phyloP scores from a whole-genome alignment of 2,888 invertebrate species.

The Caenorhabditis japonica region DNA sequence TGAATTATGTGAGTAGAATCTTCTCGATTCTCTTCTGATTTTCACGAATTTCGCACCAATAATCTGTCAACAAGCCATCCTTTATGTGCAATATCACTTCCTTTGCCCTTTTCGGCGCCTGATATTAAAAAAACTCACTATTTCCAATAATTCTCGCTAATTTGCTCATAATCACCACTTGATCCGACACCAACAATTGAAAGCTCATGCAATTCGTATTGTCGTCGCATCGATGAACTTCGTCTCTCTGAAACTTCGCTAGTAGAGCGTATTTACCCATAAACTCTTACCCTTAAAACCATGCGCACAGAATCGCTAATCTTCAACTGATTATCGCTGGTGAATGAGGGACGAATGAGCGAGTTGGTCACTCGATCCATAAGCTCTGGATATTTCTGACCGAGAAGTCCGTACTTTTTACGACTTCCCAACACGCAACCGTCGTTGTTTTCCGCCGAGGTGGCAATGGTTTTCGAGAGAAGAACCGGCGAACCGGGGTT shows the following conservation, averaged over 20 bases:
- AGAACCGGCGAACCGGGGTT: conserved; percentile 7
- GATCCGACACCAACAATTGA: conserved; percentile 38
- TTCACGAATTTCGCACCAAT: not conserved
- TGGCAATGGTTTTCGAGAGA: conserved; percentile 42
- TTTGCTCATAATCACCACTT: conserved; percentile 37
- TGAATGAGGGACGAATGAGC: conserved; percentile 20
- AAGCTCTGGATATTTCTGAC: conserved; percentile 30
- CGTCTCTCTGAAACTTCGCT: conserved; percentile 13
- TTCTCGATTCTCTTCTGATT: not conserved
- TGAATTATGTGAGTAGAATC: not conserved
- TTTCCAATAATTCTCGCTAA: conserved; percentile 37
- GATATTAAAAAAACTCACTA: conserved; percentile 13
- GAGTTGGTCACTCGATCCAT: conserved; percentile 34
- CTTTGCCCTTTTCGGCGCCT: not conserved
- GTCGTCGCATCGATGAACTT: conserved; percentile 23
- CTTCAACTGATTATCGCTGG: conserved; percentile 11
- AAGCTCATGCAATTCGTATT: conserved; percentile 20
- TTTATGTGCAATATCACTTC: not conserved
- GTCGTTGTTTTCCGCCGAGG: conserved; percentile 27
- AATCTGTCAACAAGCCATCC: not conserved
- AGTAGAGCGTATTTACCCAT: not conserved
- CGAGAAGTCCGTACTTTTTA: conserved; percentile 26
- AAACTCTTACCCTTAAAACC: conserved; percentile 19
- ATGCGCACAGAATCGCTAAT: conserved; percentile 22
- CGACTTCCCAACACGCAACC: conserved; percentile 48